Conservation (phyloP, 2,113 vertebrate genomes). For the Polypterus senegalus region DNA sequence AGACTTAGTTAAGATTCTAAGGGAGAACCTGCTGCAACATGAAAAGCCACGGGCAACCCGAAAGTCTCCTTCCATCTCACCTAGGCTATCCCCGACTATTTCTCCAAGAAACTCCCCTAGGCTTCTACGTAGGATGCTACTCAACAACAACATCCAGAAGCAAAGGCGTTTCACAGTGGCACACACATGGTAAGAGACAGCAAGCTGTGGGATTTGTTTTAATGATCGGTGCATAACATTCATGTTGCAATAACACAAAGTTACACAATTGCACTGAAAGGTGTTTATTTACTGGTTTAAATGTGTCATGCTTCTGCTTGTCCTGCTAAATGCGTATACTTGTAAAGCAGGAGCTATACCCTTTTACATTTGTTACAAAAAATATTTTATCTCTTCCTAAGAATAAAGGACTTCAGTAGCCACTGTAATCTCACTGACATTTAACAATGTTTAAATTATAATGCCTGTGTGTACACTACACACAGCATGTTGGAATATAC, state of each 20-base stretch:
- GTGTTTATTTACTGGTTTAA: no score
- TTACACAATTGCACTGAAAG: no score
- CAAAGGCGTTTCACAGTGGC: slow-evolving; percentile 93
- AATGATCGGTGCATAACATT: no score
- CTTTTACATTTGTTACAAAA: no score
- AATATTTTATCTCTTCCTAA: no score
- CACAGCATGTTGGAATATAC: no score
- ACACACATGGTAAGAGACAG: slow-evolving; percentile 83
- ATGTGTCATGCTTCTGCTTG: no score
- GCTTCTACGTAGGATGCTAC: slow-evolving; percentile 84
- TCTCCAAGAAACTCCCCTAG: slow-evolving; percentile 85
- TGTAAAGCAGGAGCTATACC: no score
- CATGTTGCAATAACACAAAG: no score
- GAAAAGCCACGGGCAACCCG: slow-evolving; percentile 65
- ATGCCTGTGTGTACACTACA: neutral
- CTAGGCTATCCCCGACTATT: slow-evolving; percentile 67
- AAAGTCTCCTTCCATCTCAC: slow-evolving; percentile 73
- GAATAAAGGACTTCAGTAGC: neutral
- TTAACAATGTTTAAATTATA: neutral
- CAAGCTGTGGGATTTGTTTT: neutral
- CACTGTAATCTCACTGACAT: neutral
- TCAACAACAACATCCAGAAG: slow-evolving; percentile 86
- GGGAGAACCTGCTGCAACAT: slow-evolving; percentile 91
- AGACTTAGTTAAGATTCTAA: slow-evolving; percentile 86
- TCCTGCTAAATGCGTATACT: no score